These are phyloP conservation scores for Procambarus clarkii DNA, from an alignment of 1,140 invertebrate species.

Conservation along the genomic window DNA sequence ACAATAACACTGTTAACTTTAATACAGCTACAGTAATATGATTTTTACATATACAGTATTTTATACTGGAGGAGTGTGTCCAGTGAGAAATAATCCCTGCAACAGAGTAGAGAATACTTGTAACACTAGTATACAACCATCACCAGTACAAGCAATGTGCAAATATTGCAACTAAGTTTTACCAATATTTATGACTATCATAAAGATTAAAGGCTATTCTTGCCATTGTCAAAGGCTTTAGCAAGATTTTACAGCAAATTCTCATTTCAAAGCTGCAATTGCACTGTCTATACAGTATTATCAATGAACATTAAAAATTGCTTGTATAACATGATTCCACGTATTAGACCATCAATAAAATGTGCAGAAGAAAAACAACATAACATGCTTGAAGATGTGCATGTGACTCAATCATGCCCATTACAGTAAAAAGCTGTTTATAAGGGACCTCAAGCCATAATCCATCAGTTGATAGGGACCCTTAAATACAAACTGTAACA, in stretches of 20 bases:
- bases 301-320: neutral
- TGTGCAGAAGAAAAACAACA: neutral
- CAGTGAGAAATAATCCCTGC: conserved; percentile 20
- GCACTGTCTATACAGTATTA: neutral
- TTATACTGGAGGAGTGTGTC: conserved; percentile 23
- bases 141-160: conserved; percentile 52
- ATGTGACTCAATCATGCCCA: neutral
- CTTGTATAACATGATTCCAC: neutral
- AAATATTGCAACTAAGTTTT: conserved; percentile 51
- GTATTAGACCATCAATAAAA: neutral
- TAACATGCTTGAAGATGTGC: neutral
- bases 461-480: neutral
- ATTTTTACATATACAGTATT: neutral
- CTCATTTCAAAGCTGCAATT: neutral
- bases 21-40: neutral
- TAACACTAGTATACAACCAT: conserved; percentile 50
- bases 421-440: neutral
- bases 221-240: conserved; percentile 7
- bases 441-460: neutral
- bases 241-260: conserved; percentile 28
- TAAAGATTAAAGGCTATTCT: conserved; percentile 29
- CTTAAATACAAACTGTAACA: neutral
- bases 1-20: neutral
- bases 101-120: conserved; percentile 15
- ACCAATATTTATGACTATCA: conserved; percentile 40